Evolutionary conservation across 2,888 invertebrate species (phyloP), one percentile per base, ranked within the genome.

Genomic region (Drosophila kuntzei): DNA sequence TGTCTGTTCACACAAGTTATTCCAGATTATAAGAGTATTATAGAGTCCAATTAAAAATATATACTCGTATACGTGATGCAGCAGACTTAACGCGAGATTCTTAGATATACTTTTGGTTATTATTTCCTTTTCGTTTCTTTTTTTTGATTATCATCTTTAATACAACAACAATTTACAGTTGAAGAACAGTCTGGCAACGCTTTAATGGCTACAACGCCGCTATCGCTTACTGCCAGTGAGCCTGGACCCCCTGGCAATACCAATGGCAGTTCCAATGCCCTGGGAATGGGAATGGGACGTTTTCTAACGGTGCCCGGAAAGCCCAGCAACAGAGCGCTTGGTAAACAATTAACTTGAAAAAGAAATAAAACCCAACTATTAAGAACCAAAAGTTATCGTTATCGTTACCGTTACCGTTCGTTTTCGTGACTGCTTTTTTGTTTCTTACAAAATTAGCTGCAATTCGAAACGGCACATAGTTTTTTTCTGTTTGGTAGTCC

Each of bases 221-320:
- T 90, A 72, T 90, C 91, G 60, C 67, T 90, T 36, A 86, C 90
- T 59, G 89, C 90, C 78, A 84, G 84, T 69, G 87, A 87, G 50
- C 87, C 89, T 41, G 89, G 89, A 84, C 81, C 86, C 8, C 67
- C 87, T 43, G 87, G 89, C 73, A 75, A 77, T 67, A 72, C 59
- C 25, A 76, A 85, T 75, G 82, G 81, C 61, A 90, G 84, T 84
- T 85, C 89, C 83, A 86, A 90, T 84, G 85, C 83, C 11, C 49
- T 73, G 86, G 90, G 61, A 75, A 90, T 84, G 78, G 90, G 89
- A 53, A 89, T 89, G 84, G 91, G 92, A 76, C 91, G 91, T 76
- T 92, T 91, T 83, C 83, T 92, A 81, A 87, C 91, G 60, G 92
- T 92, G 68, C 92, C 92, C 73, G 92, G 92, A 82, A 90, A 90